A percentile compares a stretch with the other conserved stretches of the same genome.
Conservation (phyloP, 2,888 invertebrate species). For the Cephonodes hylas region DNA sequence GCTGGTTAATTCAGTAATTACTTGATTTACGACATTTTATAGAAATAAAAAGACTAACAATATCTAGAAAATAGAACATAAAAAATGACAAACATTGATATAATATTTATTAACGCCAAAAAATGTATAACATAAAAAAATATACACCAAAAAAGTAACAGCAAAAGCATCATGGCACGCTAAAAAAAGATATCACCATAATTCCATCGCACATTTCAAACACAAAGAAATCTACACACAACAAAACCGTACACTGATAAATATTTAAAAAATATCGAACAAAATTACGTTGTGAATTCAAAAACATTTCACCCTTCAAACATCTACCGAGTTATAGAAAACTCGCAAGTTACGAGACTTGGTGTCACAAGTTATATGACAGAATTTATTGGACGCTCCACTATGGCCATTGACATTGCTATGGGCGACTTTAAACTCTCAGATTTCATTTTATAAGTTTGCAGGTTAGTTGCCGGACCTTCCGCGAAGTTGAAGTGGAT, state of each 20-base stretch:
- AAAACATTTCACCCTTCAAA: not conserved
- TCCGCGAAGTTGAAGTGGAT: not conserved
- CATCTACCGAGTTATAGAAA: slow-evolving; percentile 7
- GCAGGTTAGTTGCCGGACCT: slow-evolving; percentile 16
- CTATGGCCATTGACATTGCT: slow-evolving; percentile 50
- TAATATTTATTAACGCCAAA: too few relatives aligned
- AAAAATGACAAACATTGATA: too few relatives aligned
- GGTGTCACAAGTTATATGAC: slow-evolving; percentile 52
- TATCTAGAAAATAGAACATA: too few relatives aligned
- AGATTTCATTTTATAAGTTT: slow-evolving; percentile 42
- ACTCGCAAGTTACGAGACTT: slow-evolving; percentile 14
- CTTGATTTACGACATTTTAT: too few relatives aligned
- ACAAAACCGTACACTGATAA: not conserved
- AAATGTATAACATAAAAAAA: too few relatives aligned
- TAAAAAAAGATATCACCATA: too few relatives aligned
- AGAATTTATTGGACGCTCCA: slow-evolving; percentile 36
- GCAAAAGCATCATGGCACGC: too few relatives aligned
- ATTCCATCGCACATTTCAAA: not conserved
- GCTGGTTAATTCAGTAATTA: too few relatives aligned
- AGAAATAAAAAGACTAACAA: too few relatives aligned
- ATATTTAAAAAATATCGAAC: not conserved
- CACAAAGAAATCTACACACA: not conserved
- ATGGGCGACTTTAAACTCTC: slow-evolving; percentile 40
- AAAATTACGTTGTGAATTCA: not conserved
- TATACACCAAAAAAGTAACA: too few relatives aligned